phyloP scores from a whole-genome alignment of 2,797 vertebrate genomes.

The Diceros bicornis region DNA sequence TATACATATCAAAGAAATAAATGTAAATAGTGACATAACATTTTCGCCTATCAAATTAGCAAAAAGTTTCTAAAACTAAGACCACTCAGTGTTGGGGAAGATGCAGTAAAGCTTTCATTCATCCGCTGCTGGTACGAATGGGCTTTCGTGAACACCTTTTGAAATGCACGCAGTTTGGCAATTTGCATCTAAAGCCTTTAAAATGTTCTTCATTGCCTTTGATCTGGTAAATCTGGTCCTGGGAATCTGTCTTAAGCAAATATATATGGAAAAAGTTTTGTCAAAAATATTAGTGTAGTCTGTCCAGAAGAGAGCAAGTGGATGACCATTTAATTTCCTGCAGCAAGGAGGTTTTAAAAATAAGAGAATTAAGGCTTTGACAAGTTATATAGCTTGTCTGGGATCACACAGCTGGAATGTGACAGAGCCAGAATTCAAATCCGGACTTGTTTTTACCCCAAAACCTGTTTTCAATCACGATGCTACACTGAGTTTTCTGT shows the following conservation, averaged over 20 bases:
- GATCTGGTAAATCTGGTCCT: not conserved
- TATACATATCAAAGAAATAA: not conserved
- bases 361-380: not conserved
- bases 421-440: not conserved
- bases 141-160: not conserved
- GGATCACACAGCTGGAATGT: not conserved
- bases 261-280: not conserved
- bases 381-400: not conserved
- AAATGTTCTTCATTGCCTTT: not conserved
- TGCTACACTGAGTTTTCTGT: not conserved
- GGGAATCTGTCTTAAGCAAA: not conserved
- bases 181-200: not conserved
- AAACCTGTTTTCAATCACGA: not conserved
- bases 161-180: not conserved
- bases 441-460: not conserved
- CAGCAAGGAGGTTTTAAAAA: not conserved
- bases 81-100: rapidly evolving
- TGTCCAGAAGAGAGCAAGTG: not conserved
- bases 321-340: not conserved
- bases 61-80: not conserved
- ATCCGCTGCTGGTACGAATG: not conserved
- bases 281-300: not conserved
- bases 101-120: too few relatives aligned
- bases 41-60: not conserved
- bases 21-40: not conserved